Percentiles rank a stretch among this genome's conserved stretches.
phyloP scores from a whole-genome alignment of 1,140 invertebrate genomes.

The Drosophila subpulchrella region DNA sequence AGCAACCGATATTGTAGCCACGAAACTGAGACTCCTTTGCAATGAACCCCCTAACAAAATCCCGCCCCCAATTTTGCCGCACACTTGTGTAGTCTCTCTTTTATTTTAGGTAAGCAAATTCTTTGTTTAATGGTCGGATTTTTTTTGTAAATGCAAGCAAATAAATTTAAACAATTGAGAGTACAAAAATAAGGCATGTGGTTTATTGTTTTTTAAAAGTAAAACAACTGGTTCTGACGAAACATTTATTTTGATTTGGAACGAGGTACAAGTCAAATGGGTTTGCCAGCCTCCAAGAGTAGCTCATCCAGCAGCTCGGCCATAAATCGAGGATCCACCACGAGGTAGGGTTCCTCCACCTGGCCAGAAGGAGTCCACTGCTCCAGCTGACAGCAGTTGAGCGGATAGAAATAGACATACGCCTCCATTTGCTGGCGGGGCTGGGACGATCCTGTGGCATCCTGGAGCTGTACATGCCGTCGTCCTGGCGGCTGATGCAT shows the following conservation, averaged over 20 bases:
- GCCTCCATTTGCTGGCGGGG: background rate
- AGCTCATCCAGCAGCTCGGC: background rate
- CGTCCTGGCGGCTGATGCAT: background rate
- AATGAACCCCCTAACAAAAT: conserved; percentile 1
- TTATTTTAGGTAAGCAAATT: conserved; percentile 31
- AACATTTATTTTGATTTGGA: background rate
- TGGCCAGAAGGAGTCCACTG: background rate
- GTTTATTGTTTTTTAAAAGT: too few species aligned
- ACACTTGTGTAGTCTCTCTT: conserved; percentile 16
- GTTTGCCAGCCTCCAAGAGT: background rate
- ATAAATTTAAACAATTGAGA: conserved; percentile 16
- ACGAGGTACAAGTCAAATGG: background rate
- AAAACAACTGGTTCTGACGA: too few species aligned
- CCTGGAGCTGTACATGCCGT: background rate
- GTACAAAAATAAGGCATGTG: background rate
- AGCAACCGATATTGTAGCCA: conserved; percentile 15
- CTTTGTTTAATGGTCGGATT: conserved; percentile 58
- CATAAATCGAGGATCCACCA: background rate
- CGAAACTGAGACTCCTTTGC: conserved; percentile 8
- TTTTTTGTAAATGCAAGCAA: conserved; percentile 31
- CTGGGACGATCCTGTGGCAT: background rate
- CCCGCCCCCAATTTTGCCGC: conserved; percentile 3
- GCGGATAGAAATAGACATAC: background rate
- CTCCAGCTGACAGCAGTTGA: background rate
- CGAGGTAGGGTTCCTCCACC: background rate